Evolutionary conservation across 2,888 invertebrate species (phyloP).

Genomic region (Erpobdella octoculata): DNA sequence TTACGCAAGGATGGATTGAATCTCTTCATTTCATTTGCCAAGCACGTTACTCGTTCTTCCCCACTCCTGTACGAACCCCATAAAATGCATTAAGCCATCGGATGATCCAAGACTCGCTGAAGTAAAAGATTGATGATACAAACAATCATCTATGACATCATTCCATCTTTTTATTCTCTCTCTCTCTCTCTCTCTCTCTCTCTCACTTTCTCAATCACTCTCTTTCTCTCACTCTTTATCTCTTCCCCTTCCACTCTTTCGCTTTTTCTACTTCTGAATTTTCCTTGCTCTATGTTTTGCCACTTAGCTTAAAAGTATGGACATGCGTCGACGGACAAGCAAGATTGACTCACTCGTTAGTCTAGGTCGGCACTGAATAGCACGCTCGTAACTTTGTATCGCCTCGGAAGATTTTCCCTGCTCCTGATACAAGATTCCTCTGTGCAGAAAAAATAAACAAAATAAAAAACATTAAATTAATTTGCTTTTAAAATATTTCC

Average conservation of each 20-base stretch:
- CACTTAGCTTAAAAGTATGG: background rate
- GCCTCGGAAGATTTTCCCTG: conserved; percentile 79
- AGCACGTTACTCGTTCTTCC: conserved; percentile 1
- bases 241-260: background rate
- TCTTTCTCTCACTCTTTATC: too few relatives aligned
- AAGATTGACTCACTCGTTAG: conserved; percentile 71
- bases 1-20: conserved; percentile 4
- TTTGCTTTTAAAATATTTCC: background rate
- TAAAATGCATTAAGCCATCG: conserved; percentile 4
- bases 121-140: background rate
- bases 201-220: too few relatives aligned
- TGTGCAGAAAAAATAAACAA: conserved; percentile 51
- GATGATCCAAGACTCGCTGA: background rate
- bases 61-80: background rate
- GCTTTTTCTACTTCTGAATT: background rate
- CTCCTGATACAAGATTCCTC: conserved; percentile 82
- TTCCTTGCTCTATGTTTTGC: background rate
- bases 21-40: conserved; percentile 10
- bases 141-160: background rate
- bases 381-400: conserved; percentile 78
- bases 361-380: conserved; percentile 83
- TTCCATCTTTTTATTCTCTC: background rate
- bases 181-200: too few relatives aligned
- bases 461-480: background rate
- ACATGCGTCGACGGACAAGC: background rate